phyloP scores from a whole-genome alignment of 2,888 invertebrate genomes.

The Colostygia pectinataria region DNA sequence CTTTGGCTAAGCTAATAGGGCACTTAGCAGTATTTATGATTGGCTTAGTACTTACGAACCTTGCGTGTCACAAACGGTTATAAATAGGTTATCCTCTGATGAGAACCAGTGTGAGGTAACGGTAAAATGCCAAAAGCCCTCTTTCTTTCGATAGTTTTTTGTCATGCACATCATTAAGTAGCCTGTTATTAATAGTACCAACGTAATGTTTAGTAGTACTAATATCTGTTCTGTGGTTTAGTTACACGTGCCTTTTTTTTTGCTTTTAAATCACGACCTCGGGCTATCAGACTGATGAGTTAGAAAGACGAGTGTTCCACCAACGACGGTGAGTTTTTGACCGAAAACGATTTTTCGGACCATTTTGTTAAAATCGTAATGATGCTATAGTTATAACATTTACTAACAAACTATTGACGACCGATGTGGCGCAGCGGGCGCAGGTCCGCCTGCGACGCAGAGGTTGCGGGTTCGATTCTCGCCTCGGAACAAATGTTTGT shows the following conservation, averaged over 20 bases:
- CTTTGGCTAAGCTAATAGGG: no score
- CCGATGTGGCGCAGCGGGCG: no score
- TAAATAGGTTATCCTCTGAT: neutral
- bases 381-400: neutral
- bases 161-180: conserved; percentile 28
- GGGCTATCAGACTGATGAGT: conserved; percentile 15
- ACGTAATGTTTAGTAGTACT: neutral
- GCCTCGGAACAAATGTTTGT: no score
- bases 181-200: conserved; percentile 24
- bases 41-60: no score
- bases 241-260: conserved; percentile 22
- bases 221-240: neutral
- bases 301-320: neutral
- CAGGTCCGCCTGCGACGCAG: no score
- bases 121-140: conserved; percentile 21
- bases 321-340: neutral
- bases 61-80: neutral
- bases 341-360: conserved; percentile 9
- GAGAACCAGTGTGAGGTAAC: conserved; percentile 19
- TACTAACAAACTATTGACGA: no score
- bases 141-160: conserved; percentile 25
- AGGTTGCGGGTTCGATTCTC: no score
- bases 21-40: no score
- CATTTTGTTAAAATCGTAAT: neutral
- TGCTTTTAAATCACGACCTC: conserved; percentile 25